Percentiles rank a stretch among this genome's conserved stretches.
Evolutionary conservation across 2,888 invertebrate genomes (phyloP).

Genomic region (Ischnura elegans): DNA sequence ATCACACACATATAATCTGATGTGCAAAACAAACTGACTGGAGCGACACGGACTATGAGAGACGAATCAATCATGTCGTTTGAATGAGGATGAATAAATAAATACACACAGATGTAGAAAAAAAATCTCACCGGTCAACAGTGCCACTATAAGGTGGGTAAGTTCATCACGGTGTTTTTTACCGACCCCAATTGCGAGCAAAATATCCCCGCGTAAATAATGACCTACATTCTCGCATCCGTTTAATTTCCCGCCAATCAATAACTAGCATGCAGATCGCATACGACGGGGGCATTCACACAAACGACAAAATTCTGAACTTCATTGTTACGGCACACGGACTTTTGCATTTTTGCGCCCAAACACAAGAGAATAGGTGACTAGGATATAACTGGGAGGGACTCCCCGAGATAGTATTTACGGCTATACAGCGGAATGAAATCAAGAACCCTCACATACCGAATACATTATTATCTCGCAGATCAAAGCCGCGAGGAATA

Average conservation of each 20-base stretch:
- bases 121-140: neutral
- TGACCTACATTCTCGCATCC: slow-evolving; percentile 2
- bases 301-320: neutral
- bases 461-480: slow-evolving; percentile 8
- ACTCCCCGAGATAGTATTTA: neutral
- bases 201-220: slow-evolving; percentile 17
- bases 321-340: neutral
- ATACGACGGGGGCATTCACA: neutral
- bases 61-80: neutral
- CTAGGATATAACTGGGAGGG: neutral
- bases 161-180: slow-evolving; percentile 2
- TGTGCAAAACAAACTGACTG: neutral
- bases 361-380: neutral
- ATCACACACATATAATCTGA: neutral
- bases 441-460: slow-evolving; percentile 17
- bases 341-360: neutral
- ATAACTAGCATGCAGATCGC: neutral
- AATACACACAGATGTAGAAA: no score
- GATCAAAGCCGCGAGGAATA: slow-evolving; percentile 18
- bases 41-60: neutral
- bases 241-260: neutral
- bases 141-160: neutral
- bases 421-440: neutral
- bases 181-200: neutral
- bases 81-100: neutral